These are phyloP conservation scores for Anthonomus grandis DNA, from an alignment of 1,140 invertebrate species.

Conservation along the genomic window DNA sequence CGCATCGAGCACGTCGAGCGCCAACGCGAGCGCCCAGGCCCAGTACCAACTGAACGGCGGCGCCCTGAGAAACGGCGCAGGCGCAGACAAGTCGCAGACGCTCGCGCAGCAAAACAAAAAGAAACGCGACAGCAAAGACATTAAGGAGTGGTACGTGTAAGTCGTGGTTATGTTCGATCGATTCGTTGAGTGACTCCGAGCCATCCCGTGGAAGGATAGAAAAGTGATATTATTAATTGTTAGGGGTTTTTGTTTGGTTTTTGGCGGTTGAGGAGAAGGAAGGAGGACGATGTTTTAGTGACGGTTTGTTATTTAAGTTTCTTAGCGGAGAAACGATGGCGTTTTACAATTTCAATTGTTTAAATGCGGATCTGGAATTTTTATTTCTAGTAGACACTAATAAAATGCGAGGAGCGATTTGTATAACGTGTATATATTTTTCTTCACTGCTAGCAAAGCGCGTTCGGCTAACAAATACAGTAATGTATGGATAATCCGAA, in stretches of 20 bases:
- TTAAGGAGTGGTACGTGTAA: conserved; percentile 93
- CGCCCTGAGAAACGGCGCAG: conserved; percentile 43
- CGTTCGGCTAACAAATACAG: no score
- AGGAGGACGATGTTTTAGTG: not conserved
- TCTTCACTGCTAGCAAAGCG: no score
- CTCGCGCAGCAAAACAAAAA: conserved; percentile 60
- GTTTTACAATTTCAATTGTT: not conserved
- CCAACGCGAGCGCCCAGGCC: no score
- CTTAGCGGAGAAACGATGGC: not conserved
- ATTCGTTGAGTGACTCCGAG: conserved; percentile 42
- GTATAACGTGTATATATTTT: no score
- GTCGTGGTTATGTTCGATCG: not conserved
- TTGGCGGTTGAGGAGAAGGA: not conserved
- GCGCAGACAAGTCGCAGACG: conserved; percentile 36
- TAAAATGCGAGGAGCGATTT: no score
- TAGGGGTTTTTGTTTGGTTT: conserved; percentile 6
- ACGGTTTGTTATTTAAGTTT: not conserved
- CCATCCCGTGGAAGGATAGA: conserved; percentile 28
- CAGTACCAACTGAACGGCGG: conserved; percentile 48
- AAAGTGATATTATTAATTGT: conserved; percentile 24
- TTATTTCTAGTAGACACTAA: not conserved
- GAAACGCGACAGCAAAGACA: conserved; percentile 79
- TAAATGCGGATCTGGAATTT: not conserved
- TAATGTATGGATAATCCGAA: no score
- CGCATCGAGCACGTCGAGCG: conserved; percentile 51